Conservation (phyloP, 2,113 vertebrate species). For the Salvator merianae region DNA sequence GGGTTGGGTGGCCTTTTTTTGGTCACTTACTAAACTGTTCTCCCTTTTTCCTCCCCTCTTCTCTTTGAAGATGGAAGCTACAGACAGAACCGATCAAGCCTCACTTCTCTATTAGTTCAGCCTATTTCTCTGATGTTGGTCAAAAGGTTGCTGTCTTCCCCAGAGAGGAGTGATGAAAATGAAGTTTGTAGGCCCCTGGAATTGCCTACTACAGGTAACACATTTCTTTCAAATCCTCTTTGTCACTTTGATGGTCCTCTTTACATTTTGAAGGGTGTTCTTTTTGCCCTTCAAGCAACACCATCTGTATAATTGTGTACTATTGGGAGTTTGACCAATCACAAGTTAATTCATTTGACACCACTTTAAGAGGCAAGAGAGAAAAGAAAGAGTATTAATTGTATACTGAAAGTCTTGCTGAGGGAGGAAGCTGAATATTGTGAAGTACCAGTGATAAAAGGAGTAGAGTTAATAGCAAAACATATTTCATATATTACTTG, state of each 20-base stretch:
- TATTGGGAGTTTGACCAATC: not conserved
- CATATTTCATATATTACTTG: conserved; percentile 34
- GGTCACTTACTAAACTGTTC: conserved; percentile 34
- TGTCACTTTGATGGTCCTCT: not conserved
- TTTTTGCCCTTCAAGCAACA: not conserved
- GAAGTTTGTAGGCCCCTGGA: conserved; percentile 76
- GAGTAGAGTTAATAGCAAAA: conserved; percentile 33
- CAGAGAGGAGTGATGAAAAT: conserved; percentile 46
- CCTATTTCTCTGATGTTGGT: conserved; percentile 85
- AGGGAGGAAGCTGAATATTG: not conserved
- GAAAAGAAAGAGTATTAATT: not conserved
- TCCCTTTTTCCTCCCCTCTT: conserved; percentile 40
- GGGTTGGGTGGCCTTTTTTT: not conserved
- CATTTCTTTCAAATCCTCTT: not conserved
- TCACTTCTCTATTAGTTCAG: conserved; percentile 87
- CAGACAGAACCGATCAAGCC: conserved; percentile 70
- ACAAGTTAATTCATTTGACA: not conserved
- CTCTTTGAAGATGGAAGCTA: conserved; percentile 74
- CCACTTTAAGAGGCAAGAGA: not conserved
- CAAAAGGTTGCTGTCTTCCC: conserved; percentile 75
- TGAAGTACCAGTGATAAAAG: conserved; percentile 23
- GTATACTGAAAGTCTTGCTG: not conserved
- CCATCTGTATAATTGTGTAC: fast-evolving
- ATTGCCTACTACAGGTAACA: conserved; percentile 79
- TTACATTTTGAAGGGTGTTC: not conserved